Conservation (phyloP, 2,797 vertebrate species). For the Ctenosaura bakeri region DNA sequence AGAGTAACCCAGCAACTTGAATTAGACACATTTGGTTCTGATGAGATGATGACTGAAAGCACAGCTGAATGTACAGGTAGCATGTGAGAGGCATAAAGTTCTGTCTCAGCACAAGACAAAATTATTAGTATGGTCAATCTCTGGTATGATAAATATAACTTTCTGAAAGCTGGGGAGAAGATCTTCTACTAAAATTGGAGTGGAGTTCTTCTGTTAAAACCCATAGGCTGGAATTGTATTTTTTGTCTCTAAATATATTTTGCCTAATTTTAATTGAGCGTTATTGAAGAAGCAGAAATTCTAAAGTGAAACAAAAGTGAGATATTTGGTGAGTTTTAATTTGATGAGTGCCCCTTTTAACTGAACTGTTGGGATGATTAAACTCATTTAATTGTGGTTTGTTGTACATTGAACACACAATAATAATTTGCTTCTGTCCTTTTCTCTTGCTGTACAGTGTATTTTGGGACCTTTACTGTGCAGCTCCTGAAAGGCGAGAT, state of each 20-base stretch:
- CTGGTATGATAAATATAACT: neutral
- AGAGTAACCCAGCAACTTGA: neutral
- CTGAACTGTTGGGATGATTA: neutral
- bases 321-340: neutral
- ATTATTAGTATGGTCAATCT: neutral
- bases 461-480: slow-evolving; percentile 99
- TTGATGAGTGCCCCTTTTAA: slow-evolving; percentile 36
- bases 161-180: neutral
- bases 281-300: neutral
- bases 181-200: no score
- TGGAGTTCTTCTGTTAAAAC: neutral
- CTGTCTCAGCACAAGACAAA: neutral
- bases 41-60: neutral
- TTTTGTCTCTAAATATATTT: neutral
- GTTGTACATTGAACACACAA: slow-evolving; percentile 31
- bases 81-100: neutral
- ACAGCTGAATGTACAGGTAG: neutral
- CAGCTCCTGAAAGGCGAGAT: slow-evolving; percentile 97
- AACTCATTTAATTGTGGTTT: neutral
- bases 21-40: neutral
- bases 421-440: slow-evolving; percentile 68
- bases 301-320: slow-evolving; percentile 2
- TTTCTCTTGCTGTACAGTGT: slow-evolving; percentile 83
- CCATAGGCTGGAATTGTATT: neutral
- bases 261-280: neutral